phyloP scores from a whole-genome alignment of 1,140 invertebrate species.

The Cherax quadricarinatus region DNA sequence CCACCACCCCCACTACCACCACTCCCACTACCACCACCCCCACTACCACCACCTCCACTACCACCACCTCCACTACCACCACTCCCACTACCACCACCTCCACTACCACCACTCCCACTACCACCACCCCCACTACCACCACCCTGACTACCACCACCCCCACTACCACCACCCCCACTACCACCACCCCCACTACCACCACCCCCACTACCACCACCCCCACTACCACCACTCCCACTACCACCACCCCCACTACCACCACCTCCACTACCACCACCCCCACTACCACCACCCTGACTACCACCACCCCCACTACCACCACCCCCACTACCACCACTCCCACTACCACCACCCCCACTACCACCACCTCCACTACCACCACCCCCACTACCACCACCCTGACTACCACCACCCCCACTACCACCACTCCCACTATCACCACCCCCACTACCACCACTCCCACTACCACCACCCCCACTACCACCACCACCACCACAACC shows the following conservation, averaged over 20 bases:
- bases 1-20: background rate
- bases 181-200: slow-evolving; percentile 11
- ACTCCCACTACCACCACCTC: background rate
- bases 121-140: slow-evolving; percentile 10
- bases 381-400: background rate
- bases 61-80: background rate
- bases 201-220: slow-evolving; percentile 24
- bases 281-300: background rate
- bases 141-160: background rate
- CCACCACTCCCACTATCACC: too few relatives aligned
- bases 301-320: background rate
- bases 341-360: too few relatives aligned
- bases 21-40: background rate
- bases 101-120: background rate
- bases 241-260: slow-evolving; percentile 15
- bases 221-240: background rate
- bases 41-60: background rate
- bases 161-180: slow-evolving; percentile 4
- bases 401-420: background rate
- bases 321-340: background rate
- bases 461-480: background rate
- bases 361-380: background rate
- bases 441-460: background rate
- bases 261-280: background rate
- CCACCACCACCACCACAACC: too few relatives aligned